Evolutionary conservation across 2,797 vertebrate species (phyloP).

Genomic region (Ptychadena robeensis): DNA sequence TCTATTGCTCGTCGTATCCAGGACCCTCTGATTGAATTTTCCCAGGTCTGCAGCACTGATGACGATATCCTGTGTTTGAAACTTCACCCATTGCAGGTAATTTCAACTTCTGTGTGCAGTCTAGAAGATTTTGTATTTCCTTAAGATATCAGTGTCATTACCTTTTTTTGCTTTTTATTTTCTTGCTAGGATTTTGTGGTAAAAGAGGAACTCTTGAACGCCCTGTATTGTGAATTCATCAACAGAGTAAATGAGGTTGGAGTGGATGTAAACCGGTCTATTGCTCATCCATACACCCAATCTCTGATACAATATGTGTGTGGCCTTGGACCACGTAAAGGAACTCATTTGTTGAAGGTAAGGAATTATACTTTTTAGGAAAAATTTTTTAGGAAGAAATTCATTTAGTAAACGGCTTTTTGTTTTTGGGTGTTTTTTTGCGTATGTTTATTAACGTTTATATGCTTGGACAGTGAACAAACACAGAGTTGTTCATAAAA

Average conservation of each 20-base stretch:
- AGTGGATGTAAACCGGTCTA: constrained; percentile 94
- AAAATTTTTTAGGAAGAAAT: too few relatives aligned
- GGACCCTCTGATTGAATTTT: constrained; percentile 94
- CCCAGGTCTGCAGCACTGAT: constrained; percentile 95
- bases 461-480: too few relatives aligned
- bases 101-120: neutral
- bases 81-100: constrained; percentile 93
- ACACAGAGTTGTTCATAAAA: too few relatives aligned
- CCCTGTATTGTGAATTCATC: constrained; percentile 97
- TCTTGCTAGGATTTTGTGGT: constrained; percentile 89
- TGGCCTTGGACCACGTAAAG: constrained; percentile 93
- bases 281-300: constrained; percentile 95
- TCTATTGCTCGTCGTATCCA: constrained; percentile 96
- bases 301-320: constrained; percentile 96
- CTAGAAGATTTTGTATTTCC: neutral
- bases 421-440: too few relatives aligned
- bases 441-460: too few relatives aligned
- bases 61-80: constrained; percentile 98
- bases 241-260: constrained; percentile 98
- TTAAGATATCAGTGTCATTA: neutral
- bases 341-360: constrained; percentile 95
- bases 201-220: constrained; percentile 92
- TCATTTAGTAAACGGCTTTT: too few relatives aligned
- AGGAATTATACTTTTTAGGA: constrained; percentile 10
- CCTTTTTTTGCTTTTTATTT: neutral